These are phyloP conservation scores for Clamator glandarius DNA, from an alignment of 2,797 vertebrate species.

Conservation along the genomic window DNA sequence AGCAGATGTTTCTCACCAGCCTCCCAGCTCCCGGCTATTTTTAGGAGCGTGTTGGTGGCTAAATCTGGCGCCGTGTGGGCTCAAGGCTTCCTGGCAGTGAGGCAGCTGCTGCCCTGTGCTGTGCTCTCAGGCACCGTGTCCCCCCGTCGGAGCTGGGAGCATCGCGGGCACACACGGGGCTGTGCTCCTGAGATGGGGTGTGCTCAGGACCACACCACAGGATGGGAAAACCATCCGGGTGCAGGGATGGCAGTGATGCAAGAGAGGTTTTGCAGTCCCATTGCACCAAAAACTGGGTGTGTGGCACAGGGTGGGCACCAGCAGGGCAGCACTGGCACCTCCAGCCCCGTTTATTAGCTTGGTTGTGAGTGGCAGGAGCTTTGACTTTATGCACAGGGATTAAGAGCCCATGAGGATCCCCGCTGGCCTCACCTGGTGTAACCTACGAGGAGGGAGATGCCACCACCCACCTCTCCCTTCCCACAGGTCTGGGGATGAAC, in stretches of 20 bases:
- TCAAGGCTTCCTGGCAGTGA: accelerated
- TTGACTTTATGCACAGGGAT: not conserved
- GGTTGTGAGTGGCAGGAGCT: accelerated
- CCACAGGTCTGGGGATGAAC: not conserved
- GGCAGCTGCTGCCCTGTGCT: not conserved
- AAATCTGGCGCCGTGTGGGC: not conserved
- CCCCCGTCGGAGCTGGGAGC: accelerated
- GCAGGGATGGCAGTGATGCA: not conserved
- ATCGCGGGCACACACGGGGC: accelerated
- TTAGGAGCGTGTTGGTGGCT: not conserved
- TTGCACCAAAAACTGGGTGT: not conserved
- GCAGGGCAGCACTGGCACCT: not conserved
- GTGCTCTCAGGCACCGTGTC: accelerated
- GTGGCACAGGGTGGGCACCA: not conserved
- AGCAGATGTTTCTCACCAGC: not conserved
- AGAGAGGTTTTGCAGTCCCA: not conserved
- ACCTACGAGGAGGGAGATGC: not conserved
- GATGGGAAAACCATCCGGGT: not conserved
- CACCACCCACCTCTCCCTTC: not conserved
- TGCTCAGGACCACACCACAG: not conserved
- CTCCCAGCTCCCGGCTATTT: slow-evolving; percentile 4
- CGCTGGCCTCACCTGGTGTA: accelerated
- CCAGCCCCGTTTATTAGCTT: not conserved
- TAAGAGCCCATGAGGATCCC: not conserved
- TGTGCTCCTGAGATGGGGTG: accelerated